These are phyloP conservation scores for Noctua pronuba DNA, from an alignment of 2,888 invertebrate genomes.

Conservation along the genomic window DNA sequence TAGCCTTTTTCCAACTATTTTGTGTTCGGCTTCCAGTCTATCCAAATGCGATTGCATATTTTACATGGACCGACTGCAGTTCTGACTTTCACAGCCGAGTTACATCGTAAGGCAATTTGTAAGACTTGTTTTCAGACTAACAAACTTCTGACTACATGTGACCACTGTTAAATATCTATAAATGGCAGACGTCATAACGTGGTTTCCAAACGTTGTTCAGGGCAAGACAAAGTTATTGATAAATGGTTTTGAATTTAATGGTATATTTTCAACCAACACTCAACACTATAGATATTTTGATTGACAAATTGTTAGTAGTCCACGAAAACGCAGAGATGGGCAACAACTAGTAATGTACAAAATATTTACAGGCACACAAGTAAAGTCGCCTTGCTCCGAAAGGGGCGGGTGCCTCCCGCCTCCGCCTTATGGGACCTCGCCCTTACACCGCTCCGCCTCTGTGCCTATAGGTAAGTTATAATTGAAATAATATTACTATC, in stretches of 20 bases:
- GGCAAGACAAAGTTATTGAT: background rate
- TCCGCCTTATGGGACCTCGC: constrained; percentile 89
- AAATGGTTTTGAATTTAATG: background rate
- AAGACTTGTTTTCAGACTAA: background rate
- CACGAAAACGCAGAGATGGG: no score
- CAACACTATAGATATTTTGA: background rate
- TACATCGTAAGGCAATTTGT: background rate
- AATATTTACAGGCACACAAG: constrained; percentile 84
- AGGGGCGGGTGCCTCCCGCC: constrained; percentile 88
- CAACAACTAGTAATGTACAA: constrained; percentile 29
- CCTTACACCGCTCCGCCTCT: constrained; percentile 88
- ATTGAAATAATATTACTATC: no score
- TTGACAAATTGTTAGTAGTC: no score
- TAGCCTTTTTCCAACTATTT: no score
- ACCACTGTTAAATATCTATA: background rate
- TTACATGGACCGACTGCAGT: background rate
- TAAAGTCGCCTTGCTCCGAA: constrained; percentile 89
- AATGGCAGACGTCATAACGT: background rate
- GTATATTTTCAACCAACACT: background rate
- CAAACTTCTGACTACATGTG: background rate
- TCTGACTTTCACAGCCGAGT: background rate
- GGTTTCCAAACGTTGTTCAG: background rate
- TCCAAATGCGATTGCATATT: no score
- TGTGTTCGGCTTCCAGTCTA: no score
- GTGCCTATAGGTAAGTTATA: constrained; percentile 86